Conservation (phyloP, 1,140 invertebrate species). For the Trichonephila clavata region DNA sequence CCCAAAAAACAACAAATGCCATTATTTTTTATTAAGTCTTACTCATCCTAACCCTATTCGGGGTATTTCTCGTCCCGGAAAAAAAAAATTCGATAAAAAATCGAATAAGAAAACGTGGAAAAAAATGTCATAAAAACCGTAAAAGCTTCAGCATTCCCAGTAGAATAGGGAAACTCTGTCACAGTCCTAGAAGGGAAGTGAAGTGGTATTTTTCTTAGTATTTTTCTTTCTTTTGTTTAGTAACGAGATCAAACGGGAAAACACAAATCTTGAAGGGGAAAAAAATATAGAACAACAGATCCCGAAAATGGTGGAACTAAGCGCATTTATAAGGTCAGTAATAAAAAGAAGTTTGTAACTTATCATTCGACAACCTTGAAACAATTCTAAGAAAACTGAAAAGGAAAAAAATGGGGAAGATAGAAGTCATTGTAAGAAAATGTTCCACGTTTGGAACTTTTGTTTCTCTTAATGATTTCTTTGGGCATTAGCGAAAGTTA, state of each 20-base stretch:
- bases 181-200: neutral
- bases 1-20: neutral
- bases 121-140: slow-evolving; percentile 30
- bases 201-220: neutral
- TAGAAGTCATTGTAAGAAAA: neutral
- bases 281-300: neutral
- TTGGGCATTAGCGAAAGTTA: neutral
- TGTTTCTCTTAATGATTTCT: neutral
- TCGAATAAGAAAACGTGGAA: neutral
- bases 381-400: neutral
- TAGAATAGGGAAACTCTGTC: neutral
- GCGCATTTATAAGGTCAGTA: neutral
- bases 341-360: neutral
- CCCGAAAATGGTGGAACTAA: neutral
- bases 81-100: slow-evolving; percentile 26
- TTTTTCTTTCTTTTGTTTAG: neutral
- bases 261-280: neutral
- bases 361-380: neutral
- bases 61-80: neutral
- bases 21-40: slow-evolving; percentile 45
- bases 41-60: neutral
- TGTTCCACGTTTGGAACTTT: neutral
- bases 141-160: slow-evolving; percentile 19
- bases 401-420: neutral
- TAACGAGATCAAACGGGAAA: slow-evolving; percentile 33